Percentiles rank a stretch among this genome's conserved stretches.
phyloP scores from a whole-genome alignment of 2,113 vertebrate species.

The Rousettus leschenaultii region DNA sequence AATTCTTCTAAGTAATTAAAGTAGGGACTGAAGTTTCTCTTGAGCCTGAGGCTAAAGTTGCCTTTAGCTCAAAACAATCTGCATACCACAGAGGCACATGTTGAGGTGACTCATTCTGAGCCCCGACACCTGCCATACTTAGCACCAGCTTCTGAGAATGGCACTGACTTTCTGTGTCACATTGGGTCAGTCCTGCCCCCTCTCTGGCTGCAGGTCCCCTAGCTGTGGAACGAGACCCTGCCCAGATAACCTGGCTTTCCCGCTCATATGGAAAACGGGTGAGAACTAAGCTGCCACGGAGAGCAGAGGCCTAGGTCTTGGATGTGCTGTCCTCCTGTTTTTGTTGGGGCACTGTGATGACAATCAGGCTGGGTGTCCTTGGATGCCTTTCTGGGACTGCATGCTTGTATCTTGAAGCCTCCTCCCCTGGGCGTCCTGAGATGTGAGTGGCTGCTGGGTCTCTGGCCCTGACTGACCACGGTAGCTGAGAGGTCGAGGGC shows the following conservation, averaged over 20 bases:
- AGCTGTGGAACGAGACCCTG: background rate
- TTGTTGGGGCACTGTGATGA: no score
- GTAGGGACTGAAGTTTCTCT: background rate
- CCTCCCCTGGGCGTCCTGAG: background rate
- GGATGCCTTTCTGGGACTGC: background rate
- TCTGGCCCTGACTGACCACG: slow-evolving; percentile 55
- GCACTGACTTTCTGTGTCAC: background rate
- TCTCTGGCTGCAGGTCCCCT: background rate
- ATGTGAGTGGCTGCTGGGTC: background rate
- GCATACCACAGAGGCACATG: background rate
- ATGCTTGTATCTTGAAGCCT: background rate
- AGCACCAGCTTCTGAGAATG: background rate
- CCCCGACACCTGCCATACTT: background rate
- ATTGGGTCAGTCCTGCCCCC: background rate
- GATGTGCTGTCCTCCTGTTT: background rate
- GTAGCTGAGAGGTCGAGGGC: slow-evolving; percentile 8
- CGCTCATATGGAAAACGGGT: background rate
- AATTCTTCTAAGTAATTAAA: background rate
- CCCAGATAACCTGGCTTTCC: background rate
- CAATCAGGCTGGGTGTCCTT: background rate
- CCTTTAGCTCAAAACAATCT: background rate
- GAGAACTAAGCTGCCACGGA: background rate
- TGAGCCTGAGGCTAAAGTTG: background rate
- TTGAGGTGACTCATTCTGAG: background rate
- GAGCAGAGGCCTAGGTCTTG: background rate